These are phyloP conservation scores for Zeugodacus cucurbitae DNA, from an alignment of 1,140 invertebrate genomes.

Conservation along the genomic window DNA sequence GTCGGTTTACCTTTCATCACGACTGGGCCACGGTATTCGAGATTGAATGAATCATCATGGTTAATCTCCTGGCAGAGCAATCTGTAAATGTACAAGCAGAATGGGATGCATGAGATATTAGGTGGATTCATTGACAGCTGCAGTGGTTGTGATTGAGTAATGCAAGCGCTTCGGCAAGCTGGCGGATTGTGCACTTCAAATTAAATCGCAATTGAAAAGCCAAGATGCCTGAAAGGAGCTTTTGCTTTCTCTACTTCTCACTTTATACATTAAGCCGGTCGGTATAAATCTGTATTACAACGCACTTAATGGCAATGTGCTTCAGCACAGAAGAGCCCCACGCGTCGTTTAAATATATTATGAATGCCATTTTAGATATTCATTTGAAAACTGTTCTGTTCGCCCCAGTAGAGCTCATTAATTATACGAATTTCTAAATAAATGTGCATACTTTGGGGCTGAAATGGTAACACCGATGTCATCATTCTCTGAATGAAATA, in stretches of 20 bases:
- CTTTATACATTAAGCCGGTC: no score
- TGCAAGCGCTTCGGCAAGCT: not conserved
- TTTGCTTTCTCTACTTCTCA: no score
- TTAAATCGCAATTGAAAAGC: not conserved
- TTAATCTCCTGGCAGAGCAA: constrained; percentile 85
- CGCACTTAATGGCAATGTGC: no score
- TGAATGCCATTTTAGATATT: not conserved
- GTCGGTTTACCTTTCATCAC: constrained; percentile 97
- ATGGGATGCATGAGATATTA: not conserved
- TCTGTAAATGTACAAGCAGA: constrained; percentile 70
- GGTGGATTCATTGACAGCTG: not conserved
- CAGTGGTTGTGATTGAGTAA: not conserved
- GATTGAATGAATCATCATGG: constrained; percentile 84
- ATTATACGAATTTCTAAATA: no score
- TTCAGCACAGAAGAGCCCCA: no score
- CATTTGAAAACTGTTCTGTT: not conserved
- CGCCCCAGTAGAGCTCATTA: no score
- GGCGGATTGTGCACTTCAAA: not conserved
- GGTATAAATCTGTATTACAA: no score
- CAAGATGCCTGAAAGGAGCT: no score
- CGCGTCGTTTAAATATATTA: no score
- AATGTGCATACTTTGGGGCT: no score
- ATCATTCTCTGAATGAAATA: not conserved
- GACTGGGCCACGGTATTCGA: constrained; percentile 89
- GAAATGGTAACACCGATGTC: not conserved